phyloP scores from a whole-genome alignment of 2,888 invertebrate species.

The Nudaria mundana region DNA sequence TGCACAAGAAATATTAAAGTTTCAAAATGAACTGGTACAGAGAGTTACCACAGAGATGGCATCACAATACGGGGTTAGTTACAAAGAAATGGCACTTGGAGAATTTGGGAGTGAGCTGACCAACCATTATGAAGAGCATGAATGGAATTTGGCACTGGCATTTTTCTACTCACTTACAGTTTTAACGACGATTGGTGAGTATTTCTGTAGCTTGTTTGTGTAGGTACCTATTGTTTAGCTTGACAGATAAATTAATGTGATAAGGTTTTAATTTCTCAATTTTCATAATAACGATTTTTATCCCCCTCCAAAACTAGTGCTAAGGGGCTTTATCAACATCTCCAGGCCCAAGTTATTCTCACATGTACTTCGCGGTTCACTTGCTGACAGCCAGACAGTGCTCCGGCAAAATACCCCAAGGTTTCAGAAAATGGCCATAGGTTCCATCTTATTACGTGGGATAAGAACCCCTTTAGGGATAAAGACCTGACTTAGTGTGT shows the following conservation, averaged over 20 bases:
- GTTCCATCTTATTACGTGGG: too few relatives aligned
- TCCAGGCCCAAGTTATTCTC: too few relatives aligned
- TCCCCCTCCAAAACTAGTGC: too few relatives aligned
- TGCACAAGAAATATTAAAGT: constrained; percentile 88
- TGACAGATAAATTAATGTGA: not conserved
- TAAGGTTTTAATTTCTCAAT: too few relatives aligned
- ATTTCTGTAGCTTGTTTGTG: constrained; percentile 10
- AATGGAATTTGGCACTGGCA: constrained; percentile 94
- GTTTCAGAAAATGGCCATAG: too few relatives aligned
- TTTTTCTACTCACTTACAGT: constrained; percentile 97
- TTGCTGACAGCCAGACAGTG: too few relatives aligned
- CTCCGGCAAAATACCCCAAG: too few relatives aligned
- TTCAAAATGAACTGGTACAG: constrained; percentile 91
- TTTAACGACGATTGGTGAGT: constrained; percentile 94
- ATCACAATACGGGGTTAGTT: constrained; percentile 79
- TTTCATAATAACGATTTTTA: too few relatives aligned
- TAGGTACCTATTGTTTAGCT: constrained; percentile 1
- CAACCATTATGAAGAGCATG: constrained; percentile 83
- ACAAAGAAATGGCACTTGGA: constrained; percentile 76
- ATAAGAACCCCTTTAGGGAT: too few relatives aligned
- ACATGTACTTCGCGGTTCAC: too few relatives aligned
- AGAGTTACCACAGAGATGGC: constrained; percentile 89
- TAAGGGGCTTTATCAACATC: too few relatives aligned
- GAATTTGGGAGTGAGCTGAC: constrained; percentile 66
- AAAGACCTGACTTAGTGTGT: too few relatives aligned